phyloP scores from a whole-genome alignment of 2,113 vertebrate genomes.

The Sphaerodactylus townsendi region DNA sequence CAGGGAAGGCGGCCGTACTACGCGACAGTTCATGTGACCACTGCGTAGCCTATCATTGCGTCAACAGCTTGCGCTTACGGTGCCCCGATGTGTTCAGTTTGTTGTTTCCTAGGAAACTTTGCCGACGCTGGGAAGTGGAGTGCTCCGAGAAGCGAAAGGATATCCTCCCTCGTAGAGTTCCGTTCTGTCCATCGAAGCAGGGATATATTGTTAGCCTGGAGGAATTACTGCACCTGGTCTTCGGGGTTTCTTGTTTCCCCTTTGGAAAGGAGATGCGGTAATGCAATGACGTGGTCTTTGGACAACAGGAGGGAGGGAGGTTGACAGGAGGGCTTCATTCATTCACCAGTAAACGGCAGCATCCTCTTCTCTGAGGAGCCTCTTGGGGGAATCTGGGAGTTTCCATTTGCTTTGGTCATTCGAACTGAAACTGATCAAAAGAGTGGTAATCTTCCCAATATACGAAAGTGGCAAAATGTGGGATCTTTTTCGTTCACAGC shows the following conservation, averaged over 20 bases:
- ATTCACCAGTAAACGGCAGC: too few relatives aligned
- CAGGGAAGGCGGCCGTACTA: neutral
- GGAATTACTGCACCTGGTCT: neutral
- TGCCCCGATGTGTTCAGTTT: constrained; percentile 17
- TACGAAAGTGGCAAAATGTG: too few relatives aligned
- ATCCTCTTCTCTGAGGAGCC: too few relatives aligned
- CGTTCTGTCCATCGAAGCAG: neutral
- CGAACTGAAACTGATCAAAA: neutral
- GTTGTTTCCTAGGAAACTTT: constrained; percentile 39
- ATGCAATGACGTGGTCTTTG: neutral
- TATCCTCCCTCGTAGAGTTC: neutral
- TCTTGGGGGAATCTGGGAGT: neutral
- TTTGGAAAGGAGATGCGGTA: neutral
- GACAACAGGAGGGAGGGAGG: neutral
- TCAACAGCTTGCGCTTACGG: constrained; percentile 16
- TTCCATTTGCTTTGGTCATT: neutral
- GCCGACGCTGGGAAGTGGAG: neutral
- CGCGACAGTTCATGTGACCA: neutral
- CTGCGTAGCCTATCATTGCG: neutral
- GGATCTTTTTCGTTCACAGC: neutral
- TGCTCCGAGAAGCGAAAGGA: neutral
- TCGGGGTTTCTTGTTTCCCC: neutral
- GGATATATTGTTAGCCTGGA: too few relatives aligned
- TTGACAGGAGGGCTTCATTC: neutral
- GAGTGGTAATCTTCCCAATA: neutral